Conservation (phyloP, 2,113 vertebrate species). For the Apodemus speciosus region DNA sequence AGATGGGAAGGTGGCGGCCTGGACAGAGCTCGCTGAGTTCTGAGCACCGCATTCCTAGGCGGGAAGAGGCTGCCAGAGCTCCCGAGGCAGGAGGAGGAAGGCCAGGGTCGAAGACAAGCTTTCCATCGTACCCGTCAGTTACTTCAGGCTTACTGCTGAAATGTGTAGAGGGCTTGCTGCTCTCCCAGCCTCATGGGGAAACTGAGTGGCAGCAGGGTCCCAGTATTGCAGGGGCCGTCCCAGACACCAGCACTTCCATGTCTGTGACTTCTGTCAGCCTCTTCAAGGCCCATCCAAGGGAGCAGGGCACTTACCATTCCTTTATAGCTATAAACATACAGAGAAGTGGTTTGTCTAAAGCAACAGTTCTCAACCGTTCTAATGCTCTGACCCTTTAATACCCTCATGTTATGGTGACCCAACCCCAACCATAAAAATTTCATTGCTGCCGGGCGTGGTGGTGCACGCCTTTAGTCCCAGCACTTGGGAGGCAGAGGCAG, state of each 20-base stretch:
- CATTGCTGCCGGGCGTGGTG: no score
- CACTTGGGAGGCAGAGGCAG: no score
- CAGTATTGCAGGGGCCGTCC: rapidly evolving
- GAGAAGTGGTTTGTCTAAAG: not conserved
- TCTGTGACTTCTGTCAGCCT: not conserved
- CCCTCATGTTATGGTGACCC: not conserved
- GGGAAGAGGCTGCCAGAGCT: not conserved
- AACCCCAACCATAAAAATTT: not conserved
- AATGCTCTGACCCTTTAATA: not conserved
- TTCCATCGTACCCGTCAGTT: not conserved
- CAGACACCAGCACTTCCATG: no score
- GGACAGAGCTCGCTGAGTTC: not conserved
- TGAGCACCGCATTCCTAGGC: slow-evolving; percentile 58
- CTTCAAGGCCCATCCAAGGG: not conserved
- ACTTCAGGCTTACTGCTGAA: not conserved
- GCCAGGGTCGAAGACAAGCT: not conserved
- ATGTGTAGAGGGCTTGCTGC: not conserved
- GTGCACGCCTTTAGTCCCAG: no score
- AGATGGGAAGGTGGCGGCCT: not conserved
- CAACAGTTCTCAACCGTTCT: not conserved
- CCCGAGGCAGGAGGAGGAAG: not conserved
- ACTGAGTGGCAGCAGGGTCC: not conserved
- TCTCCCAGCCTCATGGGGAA: not conserved
- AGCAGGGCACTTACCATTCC: not conserved
- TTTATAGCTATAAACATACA: not conserved